Conservation (phyloP, 2,797 vertebrate species). For the Takifugu rubripes region DNA sequence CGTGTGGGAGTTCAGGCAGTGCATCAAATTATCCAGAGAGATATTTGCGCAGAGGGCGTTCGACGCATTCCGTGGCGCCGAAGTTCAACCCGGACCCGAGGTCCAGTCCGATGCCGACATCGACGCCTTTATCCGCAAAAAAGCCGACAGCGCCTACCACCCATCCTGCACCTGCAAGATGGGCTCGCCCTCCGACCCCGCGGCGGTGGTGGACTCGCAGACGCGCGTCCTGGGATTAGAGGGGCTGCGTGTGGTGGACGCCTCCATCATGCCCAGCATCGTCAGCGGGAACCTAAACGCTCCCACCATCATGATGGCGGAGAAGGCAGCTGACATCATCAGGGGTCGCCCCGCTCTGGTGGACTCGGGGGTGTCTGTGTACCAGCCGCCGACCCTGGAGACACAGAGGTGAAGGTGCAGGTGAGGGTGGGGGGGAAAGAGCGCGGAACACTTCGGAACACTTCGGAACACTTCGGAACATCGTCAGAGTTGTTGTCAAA, state of each 20-base stretch:
- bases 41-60: conserved; percentile 94
- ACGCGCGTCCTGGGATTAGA: conserved; percentile 87
- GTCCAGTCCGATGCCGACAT: conserved; percentile 87
- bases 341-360: conserved; percentile 77
- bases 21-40: conserved; percentile 86
- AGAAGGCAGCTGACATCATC: conserved; percentile 91
- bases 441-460: background rate
- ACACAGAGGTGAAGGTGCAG: conserved; percentile 74
- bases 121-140: conserved; percentile 88
- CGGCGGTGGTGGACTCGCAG: conserved; percentile 84
- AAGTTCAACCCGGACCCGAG: conserved; percentile 82
- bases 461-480: background rate
- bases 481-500: too few relatives aligned
- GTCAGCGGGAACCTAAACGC: conserved; percentile 94
- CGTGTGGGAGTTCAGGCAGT: conserved; percentile 84
- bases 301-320: conserved; percentile 96
- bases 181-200: conserved; percentile 81
- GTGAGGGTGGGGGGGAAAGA: background rate
- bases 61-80: conserved; percentile 83
- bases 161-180: conserved; percentile 97
- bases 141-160: conserved; percentile 93
- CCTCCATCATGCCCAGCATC: conserved; percentile 97
- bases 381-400: conserved; percentile 79
- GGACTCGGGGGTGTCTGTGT: conserved; percentile 81
- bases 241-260: conserved; percentile 87